Base-by-base conservation (phyloP, 2,113 vertebrate species). In the Dicaeum eximium region DNA sequence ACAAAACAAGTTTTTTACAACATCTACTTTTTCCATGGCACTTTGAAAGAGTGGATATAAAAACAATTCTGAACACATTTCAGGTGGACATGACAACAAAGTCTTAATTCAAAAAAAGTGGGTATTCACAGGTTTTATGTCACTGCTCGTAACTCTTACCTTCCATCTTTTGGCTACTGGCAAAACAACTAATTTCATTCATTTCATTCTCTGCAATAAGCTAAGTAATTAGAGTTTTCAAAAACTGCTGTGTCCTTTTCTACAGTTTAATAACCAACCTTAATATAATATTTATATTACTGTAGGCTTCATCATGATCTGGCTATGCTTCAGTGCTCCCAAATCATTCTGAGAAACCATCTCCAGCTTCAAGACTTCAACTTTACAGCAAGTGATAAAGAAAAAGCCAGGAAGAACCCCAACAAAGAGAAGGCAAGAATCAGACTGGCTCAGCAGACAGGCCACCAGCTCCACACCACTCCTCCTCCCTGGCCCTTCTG, bases 391-490 rank as follows among this genome's bases (percentile, higher is more conserved):
- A 79, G 6, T 11, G 47, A 50, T 31, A 62, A 33, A 58, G 10
- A 37, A 57, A 69, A 64, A 61, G 19, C 2, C 37, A 67, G 33
- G 12, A 70, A 87, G 4, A 72, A 58, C 5, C 6, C 35, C 48
- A 77, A 6, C 6, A 37, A 89, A 57, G 17, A 50, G 30, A 38
- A 84, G 23, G 9, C 21, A 77, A 37, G 24, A 28, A 69, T 12
- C 24, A 87, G 51, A 19, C 6, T n/a, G 38, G 19, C 37, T 45
- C 8, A 2, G 60, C 10, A 80, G 27, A 44, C 5, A 11, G 7
- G 14, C 7, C 9, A 15, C 13, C 14, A 50, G 40, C 40, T 53
- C 56, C 60, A 54, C 0, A 0, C 15, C 17, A 11, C 38, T 74
- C 42, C 42, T 57, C 37, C n/a, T 67, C 38, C 16, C 27, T 47